phyloP scores from a whole-genome alignment of 2,888 invertebrate species.

The Pimpla rufipes region DNA sequence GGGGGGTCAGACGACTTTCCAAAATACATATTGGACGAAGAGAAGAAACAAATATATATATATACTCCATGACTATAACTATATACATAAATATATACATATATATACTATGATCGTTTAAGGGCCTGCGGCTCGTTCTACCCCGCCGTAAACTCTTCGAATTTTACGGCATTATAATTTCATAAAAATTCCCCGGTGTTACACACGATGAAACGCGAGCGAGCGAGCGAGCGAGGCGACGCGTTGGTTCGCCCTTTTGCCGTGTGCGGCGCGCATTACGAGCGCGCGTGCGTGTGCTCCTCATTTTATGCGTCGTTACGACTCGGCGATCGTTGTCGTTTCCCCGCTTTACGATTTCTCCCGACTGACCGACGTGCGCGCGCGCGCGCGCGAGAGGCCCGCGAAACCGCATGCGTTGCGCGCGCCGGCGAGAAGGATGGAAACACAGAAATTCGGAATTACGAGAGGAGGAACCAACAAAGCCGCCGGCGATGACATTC shows the following conservation, averaged over 20 bases:
- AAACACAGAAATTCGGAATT: constrained; percentile 30
- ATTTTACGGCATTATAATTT: constrained; percentile 77
- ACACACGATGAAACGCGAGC: constrained; percentile 63
- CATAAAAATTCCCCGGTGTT: constrained; percentile 72
- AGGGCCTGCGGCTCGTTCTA: constrained; percentile 48
- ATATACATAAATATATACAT: not conserved
- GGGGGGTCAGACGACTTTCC: no score
- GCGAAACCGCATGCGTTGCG: not conserved
- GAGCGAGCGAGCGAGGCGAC: not conserved
- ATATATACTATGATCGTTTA: constrained; percentile 52
- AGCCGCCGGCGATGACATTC: constrained; percentile 39
- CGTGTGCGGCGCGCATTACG: constrained; percentile 15
- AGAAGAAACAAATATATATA: no score
- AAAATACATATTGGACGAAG: no score
- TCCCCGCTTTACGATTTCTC: constrained; percentile 72
- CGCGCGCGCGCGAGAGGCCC: constrained; percentile 4
- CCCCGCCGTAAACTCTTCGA: constrained; percentile 72
- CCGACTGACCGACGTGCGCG: not conserved
- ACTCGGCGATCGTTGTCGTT: constrained; percentile 70
- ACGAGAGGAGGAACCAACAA: constrained; percentile 31
- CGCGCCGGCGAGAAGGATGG: constrained; percentile 7
- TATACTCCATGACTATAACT: constrained; percentile 8
- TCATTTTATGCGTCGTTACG: constrained; percentile 69
- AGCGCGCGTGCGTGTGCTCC: constrained; percentile 10
- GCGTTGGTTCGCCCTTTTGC: constrained; percentile 41